Evolutionary conservation across 2,113 vertebrate species (phyloP), one percentile per base, ranked within the genome.

Genomic region (Acanthisitta chloris): DNA sequence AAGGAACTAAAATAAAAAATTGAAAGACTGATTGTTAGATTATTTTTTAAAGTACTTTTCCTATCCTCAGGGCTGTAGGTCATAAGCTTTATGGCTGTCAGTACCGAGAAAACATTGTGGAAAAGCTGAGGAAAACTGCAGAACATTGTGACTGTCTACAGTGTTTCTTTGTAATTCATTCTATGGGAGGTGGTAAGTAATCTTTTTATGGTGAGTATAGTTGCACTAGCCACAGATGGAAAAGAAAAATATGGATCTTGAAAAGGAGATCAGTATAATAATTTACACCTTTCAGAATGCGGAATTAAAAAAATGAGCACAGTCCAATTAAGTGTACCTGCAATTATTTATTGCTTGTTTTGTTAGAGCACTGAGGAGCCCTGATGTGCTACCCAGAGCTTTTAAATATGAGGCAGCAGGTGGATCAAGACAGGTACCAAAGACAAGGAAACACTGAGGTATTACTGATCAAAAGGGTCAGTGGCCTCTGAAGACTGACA

Each of bases 101-200:
- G 86, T 99, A 99, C 96, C 98, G 42, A 76, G 99, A 99, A 69
- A 96, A 97, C 92, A 99, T 99, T 46, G 97, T 99, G 95, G 99
- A 99, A 73, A 98, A 98, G 78, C 97, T 99, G 58, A 98, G 99
- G 84, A 99, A 97, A 92, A 97, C 98, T 0, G 99, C 99, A 48
- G 99, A 99, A 59, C 98, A 98, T 31, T 99, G 99, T 86, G 99
- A 99, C 95, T 99, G 99, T 93, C 98, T 99, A 23, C 99, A 99
- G 95, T 99, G 99, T 86, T 99, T 99, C 93, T 99, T 99, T 91
- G 92, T 99, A 72, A 98, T 99, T 93, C 99, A 99, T 96, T 99
- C 99, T 34, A 99, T 99, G 99, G 99, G 99, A 97, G 99, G 99
- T 97, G 99, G 99, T 99, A 97, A 98, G 97, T 70, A 58, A 73